Evolutionary conservation across 1,140 invertebrate genomes (phyloP).

Genomic region (Coptotermes formosanus): DNA sequence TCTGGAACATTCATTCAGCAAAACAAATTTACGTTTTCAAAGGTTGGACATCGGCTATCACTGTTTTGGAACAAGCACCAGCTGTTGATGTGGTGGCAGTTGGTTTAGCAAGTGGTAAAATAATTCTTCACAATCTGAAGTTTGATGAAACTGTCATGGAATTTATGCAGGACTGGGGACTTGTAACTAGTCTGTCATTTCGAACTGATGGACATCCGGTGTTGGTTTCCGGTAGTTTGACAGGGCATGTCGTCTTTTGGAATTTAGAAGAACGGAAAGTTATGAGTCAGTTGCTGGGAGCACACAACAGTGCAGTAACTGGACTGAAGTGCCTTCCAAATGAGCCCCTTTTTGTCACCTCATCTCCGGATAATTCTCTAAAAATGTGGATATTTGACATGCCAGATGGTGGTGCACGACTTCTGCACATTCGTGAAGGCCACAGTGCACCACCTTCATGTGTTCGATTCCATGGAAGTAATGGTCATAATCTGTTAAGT

Average conservation of each 20-base stretch:
- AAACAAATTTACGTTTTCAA: constrained; percentile 79
- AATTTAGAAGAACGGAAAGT: constrained; percentile 84
- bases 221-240: constrained; percentile 78
- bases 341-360: constrained; percentile 88
- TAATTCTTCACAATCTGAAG: constrained; percentile 87
- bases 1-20: constrained; percentile 86
- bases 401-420: constrained; percentile 81
- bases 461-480: constrained; percentile 80
- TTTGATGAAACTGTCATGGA: constrained; percentile 82
- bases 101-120: constrained; percentile 77
- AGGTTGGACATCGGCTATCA: constrained; percentile 72
- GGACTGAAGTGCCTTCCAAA: constrained; percentile 80
- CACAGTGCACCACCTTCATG: constrained; percentile 78
- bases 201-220: constrained; percentile 82
- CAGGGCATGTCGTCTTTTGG: constrained; percentile 89
- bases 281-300: constrained; percentile 68
- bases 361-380: constrained; percentile 91
- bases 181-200: constrained; percentile 80
- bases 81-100: constrained; percentile 88
- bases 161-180: constrained; percentile 91
- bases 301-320: constrained; percentile 72
- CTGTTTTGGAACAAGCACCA: constrained; percentile 76
- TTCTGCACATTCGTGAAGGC: constrained; percentile 81
- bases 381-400: constrained; percentile 97
- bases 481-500: constrained; percentile 78